Base-by-base conservation (phyloP, 2,888 invertebrate genomes). In the Eilema depressum region DNA sequence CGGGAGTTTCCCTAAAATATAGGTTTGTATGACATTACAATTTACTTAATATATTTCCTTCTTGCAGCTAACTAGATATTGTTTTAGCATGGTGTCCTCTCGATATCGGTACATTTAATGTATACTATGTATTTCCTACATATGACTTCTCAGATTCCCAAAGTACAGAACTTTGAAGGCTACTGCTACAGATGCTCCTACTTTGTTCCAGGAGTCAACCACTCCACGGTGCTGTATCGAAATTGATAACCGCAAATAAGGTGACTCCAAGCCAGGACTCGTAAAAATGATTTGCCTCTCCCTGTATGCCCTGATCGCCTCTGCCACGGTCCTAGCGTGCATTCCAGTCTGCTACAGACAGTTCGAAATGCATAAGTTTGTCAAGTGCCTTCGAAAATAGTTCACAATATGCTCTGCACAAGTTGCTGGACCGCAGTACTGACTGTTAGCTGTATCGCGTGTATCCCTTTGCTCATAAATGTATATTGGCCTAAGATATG, bases 321-420 rank as follows among this genome's bases (percentile, higher is more conserved):
- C 85, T 7, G 89, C 89, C 25, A 63, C 88, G 4, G 3, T 86
- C 0, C 63, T 91, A 11, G 85, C 89, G 1, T 91, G 90, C 70
- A 60, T 84, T 0, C 89, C 89, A 14, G 90, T 92, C 68, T 93
- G 93, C 83, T 89, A 85, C 80, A 85, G 84, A 47, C 89, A 89
- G 63, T 85, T 91, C 66, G 86, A 90, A 65, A 65, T 89, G 47
- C 81, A 88, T 71, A 90, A 90, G 74, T 83, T 92, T 59, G 60
- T 90, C 71, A 88, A 87, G 85, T 92, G 92, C 69, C 66, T 68
- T 91, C 41, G 88, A 83, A 91, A 91, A 82, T 87, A 85, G 56
- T 25, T 64, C 69, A 75, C 68, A 75, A 68, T 68, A 91, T 91
- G 90, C 70, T 90, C 67, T 90, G 90, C 74, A 85, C 93, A 81